These are phyloP conservation scores for Antrozous pallidus DNA, from an alignment of 2,797 vertebrate genomes.

Conservation along the genomic window DNA sequence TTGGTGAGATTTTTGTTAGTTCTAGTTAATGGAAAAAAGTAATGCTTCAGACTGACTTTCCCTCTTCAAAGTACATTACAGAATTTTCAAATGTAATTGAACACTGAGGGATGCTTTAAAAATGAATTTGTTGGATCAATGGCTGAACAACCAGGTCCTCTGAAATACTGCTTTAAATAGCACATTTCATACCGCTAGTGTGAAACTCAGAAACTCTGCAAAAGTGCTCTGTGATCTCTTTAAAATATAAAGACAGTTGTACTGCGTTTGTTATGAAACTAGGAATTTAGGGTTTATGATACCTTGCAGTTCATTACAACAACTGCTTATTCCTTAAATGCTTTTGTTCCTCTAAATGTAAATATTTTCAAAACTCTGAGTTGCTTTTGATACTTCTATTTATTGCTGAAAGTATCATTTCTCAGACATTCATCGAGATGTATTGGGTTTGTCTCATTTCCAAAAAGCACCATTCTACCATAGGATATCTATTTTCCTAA, in stretches of 20 bases:
- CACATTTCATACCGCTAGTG: neutral
- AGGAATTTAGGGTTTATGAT: neutral
- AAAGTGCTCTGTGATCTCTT: neutral
- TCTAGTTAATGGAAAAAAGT: neutral
- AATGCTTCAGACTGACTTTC: neutral
- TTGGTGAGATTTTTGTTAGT: neutral
- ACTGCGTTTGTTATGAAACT: neutral
- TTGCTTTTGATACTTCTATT: slow-evolving; percentile 14
- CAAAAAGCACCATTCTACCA: slow-evolving; percentile 10
- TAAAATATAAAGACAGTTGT: neutral
- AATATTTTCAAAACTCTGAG: slow-evolving; percentile 16
- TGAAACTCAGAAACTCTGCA: neutral
- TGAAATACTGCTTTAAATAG: neutral
- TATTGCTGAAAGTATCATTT: slow-evolving; percentile 8
- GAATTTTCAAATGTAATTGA: neutral
- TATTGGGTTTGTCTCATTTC: neutral
- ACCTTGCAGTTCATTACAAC: neutral
- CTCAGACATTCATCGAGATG: neutral
- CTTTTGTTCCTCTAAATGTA: neutral
- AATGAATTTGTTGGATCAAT: neutral
- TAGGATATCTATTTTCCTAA: slow-evolving; percentile 33
- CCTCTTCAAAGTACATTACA: neutral
- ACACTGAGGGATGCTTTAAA: neutral
- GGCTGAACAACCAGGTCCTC: neutral
- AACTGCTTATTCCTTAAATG: slow-evolving; percentile 6